phyloP scores from a whole-genome alignment of 2,797 vertebrate species.

The Lophotriccus pileatus region DNA sequence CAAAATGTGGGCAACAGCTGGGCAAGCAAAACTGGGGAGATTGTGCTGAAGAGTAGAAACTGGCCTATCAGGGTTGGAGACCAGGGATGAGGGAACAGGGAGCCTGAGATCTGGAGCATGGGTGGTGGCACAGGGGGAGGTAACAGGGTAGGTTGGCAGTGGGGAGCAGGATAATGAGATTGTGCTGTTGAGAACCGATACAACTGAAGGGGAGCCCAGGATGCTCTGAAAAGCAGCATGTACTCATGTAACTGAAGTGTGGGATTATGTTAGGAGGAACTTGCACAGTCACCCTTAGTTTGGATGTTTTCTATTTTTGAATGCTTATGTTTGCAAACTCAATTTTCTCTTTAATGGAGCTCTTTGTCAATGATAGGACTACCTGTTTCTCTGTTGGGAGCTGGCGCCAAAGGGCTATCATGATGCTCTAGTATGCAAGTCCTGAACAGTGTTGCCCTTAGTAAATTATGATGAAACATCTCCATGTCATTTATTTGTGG shows the following conservation, averaged over 20 bases:
- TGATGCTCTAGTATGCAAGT: neutral
- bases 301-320: neutral
- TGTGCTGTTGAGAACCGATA: neutral
- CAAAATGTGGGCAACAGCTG: neutral
- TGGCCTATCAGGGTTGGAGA: neutral
- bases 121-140: neutral
- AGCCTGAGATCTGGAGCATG: neutral
- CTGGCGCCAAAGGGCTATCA: neutral
- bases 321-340: neutral
- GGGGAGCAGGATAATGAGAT: neutral
- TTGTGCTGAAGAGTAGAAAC: neutral
- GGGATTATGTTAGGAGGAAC: neutral
- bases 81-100: neutral
- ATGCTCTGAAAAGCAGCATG: neutral
- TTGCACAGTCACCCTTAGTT: neutral
- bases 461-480: slow-evolving; percentile 32
- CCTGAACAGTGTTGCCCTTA: neutral
- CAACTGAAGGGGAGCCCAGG: neutral
- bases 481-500: neutral
- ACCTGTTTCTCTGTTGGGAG: neutral
- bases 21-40: neutral
- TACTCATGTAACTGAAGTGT: neutral
- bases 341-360: neutral
- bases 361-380: neutral
- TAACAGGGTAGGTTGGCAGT: neutral